Base-by-base conservation (phyloP, 92 coral and sea anemone species). In the Porites evermanni region DNA sequence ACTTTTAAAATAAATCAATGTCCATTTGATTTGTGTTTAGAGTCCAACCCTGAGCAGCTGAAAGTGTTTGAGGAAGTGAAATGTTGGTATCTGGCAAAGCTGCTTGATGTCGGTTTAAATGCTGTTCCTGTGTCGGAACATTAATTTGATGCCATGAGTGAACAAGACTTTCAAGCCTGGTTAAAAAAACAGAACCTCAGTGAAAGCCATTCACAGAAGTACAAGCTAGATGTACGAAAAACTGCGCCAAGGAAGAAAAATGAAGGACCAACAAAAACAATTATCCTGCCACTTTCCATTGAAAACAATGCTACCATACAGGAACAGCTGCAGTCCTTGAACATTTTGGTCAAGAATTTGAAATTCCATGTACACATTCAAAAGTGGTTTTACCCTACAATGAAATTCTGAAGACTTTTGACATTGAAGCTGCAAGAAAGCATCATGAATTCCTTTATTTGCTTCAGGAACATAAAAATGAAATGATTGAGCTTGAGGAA, bases 241-340 rank as follows among this genome's bases (percentile, higher is more conserved):
- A 11, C 32, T 29, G 50, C 14, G 13, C 73, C 51, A 21, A 29
- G 23, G 9, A 11, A 21, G 32, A 21, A 20, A 68, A 12, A 29
- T 21, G 73, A 32, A 70, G 51, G 3, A 2, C 52, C 52, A 70
- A 29, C 54, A 16, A 29, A 70, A 47, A 54, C 75, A 47, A 63
- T 65, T 32, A 83, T 90, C 52, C 80, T 90, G 61, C 93, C 91
- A 1, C 76, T 90, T 11, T 87, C 89, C 8, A 66, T 91, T 16
- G 91, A 91, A 56, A 77, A 91, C 61, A 86, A 87, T 80, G 67
- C 85, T 3, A 91, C 88, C 18, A 59, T 82, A 8, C 74, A 88
- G 20, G 88, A 23, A 91, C 94, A 23, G 86, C 88, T 60, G 77
- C 85, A 12, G 72, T 82, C 12, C 72, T 91, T 29, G 94, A 83